Evolutionary conservation across 2,113 vertebrate genomes (phyloP).

Genomic region (Bos taurus): DNA sequence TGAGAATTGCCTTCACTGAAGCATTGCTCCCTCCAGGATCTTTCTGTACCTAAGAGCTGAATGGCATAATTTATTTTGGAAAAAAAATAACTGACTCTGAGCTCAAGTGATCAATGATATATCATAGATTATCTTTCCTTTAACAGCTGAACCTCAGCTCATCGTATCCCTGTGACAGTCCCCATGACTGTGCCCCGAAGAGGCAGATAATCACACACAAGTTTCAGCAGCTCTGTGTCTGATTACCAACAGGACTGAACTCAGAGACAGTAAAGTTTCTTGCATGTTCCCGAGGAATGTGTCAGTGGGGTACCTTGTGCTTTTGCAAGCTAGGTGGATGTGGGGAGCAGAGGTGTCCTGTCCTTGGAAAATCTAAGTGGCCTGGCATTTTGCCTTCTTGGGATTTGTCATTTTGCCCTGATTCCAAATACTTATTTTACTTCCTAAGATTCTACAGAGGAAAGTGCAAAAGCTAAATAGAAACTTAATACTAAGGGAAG

Average conservation of each 20-base stretch:
- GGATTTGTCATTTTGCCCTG: not conserved
- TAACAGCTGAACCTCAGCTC: not conserved
- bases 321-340: not conserved
- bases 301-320: rapidly evolving
- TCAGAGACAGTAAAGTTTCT: not conserved
- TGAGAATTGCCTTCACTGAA: not conserved
- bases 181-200: not conserved
- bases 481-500: not conserved
- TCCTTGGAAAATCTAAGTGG: not conserved
- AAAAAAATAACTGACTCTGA: not conserved
- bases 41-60: not conserved
- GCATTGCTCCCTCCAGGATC: not conserved
- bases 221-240: not conserved
- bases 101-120: not conserved
- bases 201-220: not conserved
- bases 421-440: not conserved
- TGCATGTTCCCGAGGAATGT: not conserved
- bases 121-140: not conserved
- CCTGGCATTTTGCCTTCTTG: not conserved
- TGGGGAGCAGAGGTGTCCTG: rapidly evolving
- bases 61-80: not conserved
- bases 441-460: not conserved
- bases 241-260: not conserved
- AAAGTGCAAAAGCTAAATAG: not conserved
- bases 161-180: not conserved